phyloP scores from a whole-genome alignment of 2,113 vertebrate genomes.

The Eublepharis macularius region DNA sequence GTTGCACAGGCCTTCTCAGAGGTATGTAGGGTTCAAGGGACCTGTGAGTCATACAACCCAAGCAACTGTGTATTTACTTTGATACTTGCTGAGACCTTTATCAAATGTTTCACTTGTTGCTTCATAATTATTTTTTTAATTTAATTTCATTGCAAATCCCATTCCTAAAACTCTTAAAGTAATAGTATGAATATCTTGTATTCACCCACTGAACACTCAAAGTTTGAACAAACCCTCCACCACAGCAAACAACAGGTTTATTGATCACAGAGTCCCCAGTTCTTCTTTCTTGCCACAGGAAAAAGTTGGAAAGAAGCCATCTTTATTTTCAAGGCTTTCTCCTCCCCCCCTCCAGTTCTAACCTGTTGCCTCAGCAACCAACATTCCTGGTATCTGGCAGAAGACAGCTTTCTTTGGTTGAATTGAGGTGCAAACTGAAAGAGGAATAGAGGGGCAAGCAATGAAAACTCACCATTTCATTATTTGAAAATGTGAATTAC shows the following conservation, averaged over 20 bases:
- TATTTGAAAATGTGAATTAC: constrained; percentile 69
- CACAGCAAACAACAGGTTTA: constrained; percentile 66
- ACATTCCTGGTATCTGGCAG: constrained; percentile 64
- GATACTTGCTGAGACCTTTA: constrained; percentile 53
- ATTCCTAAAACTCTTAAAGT: constrained; percentile 46
- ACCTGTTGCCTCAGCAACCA: constrained; percentile 75
- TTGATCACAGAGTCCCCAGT: constrained; percentile 60
- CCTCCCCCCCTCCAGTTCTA: constrained; percentile 29
- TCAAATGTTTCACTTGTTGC: constrained; percentile 3
- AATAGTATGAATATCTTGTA: constrained; percentile 32
- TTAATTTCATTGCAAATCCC: constrained; percentile 29
- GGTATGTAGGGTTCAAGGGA: not conserved
- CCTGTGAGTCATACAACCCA: not conserved
- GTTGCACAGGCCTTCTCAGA: not conserved
- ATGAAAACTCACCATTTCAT: constrained; percentile 72
- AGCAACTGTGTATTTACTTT: constrained; percentile 63
- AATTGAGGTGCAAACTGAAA: constrained; percentile 64
- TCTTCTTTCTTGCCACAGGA: constrained; percentile 45
- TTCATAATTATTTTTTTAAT: constrained; percentile 17
- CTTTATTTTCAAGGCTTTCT: constrained; percentile 69
- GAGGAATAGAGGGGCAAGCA: constrained; percentile 59
- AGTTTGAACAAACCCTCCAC: constrained; percentile 47
- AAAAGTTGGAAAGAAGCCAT: constrained; percentile 74
- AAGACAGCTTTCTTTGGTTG: constrained; percentile 76
- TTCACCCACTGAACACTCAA: constrained; percentile 56